phyloP scores from a whole-genome alignment of 2,113 vertebrate species.

The Vulpes ferrilata region DNA sequence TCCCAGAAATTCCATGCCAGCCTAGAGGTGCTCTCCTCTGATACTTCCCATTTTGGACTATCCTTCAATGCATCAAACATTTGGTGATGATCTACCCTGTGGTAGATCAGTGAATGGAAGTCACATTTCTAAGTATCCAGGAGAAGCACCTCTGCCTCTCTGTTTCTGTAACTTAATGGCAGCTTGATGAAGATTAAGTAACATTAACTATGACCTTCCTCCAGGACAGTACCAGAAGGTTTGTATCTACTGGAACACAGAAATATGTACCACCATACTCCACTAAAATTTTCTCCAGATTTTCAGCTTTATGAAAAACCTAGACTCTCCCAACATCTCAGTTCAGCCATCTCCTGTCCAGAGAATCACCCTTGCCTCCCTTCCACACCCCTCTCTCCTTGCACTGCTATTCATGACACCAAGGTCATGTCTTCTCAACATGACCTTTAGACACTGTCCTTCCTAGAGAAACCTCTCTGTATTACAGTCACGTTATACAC shows the following conservation, averaged over 20 bases:
- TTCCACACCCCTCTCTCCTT: background rate
- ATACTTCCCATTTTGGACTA: accelerated
- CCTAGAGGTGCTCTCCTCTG: accelerated
- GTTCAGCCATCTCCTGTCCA: background rate
- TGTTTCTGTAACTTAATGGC: background rate
- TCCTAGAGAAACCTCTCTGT: background rate
- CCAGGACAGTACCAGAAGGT: background rate
- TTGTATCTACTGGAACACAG: background rate
- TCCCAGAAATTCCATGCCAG: background rate
- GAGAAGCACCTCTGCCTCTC: background rate
- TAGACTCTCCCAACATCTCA: background rate
- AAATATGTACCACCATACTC: too few relatives aligned
- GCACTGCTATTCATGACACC: background rate
- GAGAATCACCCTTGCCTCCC: background rate
- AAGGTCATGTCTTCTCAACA: background rate
- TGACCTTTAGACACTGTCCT: background rate
- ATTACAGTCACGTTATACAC: background rate
- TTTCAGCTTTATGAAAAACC: background rate
- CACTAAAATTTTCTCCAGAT: background rate
- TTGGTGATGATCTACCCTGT: too few relatives aligned
- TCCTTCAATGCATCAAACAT: background rate
- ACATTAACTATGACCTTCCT: background rate
- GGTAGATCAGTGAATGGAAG: background rate
- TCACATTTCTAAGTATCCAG: background rate
- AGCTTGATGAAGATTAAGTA: background rate